phyloP scores from a whole-genome alignment of 2,888 invertebrate species.

The Heterodera filipjevi region DNA sequence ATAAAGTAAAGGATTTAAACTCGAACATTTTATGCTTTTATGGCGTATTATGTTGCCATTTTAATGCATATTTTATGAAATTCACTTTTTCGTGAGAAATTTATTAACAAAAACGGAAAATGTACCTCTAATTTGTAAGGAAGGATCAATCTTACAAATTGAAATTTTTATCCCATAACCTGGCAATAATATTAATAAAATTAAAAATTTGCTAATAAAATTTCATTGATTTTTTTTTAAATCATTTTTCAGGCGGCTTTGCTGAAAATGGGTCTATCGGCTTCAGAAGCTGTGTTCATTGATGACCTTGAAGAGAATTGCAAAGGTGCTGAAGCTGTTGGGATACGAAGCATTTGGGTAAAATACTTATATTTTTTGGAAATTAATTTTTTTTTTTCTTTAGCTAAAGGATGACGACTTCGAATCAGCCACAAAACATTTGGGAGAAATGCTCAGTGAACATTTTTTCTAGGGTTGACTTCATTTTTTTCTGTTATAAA shows the following conservation, averaged over 20 bases:
- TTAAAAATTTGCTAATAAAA: neutral
- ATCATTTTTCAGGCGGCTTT: constrained; percentile 22
- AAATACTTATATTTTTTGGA: neutral
- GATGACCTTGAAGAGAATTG: constrained; percentile 34
- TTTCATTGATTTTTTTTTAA: neutral
- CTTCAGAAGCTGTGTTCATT: constrained; percentile 30
- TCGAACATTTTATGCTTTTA: no score
- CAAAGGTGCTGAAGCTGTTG: constrained; percentile 33
- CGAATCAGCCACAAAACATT: neutral
- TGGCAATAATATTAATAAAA: no score
- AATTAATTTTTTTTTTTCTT: neutral
- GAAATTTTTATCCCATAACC: no score
- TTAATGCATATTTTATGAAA: no score
- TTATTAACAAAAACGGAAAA: no score
- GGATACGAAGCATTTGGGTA: constrained; percentile 33
- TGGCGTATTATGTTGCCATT: no score
- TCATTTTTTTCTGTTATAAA: no score
- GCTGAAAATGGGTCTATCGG: constrained; percentile 19
- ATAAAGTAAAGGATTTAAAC: no score
- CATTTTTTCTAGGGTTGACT: no score
- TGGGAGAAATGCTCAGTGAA: constrained; percentile 14
- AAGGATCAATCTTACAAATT: no score
- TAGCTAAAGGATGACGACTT: constrained; percentile 18
- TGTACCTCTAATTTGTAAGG: no score
- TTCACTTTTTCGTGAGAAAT: no score